These are phyloP conservation scores for Numenius phaeopus DNA, from an alignment of 2,797 vertebrate genomes.

Conservation along the genomic window DNA sequence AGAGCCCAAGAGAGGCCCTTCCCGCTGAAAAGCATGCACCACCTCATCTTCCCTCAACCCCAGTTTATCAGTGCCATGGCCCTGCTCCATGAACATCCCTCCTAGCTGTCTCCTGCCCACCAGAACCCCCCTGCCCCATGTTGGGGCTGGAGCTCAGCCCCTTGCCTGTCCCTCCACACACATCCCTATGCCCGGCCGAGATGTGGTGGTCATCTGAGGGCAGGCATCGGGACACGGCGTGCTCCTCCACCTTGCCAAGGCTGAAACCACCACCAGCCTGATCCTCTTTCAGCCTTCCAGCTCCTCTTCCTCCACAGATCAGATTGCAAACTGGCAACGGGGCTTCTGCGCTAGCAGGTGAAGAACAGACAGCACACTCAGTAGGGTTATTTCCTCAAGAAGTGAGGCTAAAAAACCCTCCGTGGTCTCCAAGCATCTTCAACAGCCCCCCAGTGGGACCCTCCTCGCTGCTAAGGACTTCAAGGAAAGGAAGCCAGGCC, in stretches of 20 bases:
- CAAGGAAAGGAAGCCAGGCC: background rate
- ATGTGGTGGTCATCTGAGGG: background rate
- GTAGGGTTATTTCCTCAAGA: accelerated
- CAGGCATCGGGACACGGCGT: accelerated
- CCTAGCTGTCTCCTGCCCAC: background rate
- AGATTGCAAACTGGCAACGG: background rate
- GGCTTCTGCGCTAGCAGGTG: accelerated
- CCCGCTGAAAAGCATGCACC: too few relatives aligned
- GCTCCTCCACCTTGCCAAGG: background rate
- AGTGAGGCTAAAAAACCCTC: background rate
- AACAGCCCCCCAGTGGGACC: background rate
- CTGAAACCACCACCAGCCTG: background rate
- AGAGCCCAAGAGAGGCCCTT: background rate
- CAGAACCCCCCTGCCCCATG: accelerated
- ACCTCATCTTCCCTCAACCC: background rate
- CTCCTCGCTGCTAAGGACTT: background rate
- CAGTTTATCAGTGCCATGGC: background rate
- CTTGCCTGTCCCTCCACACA: too few relatives aligned
- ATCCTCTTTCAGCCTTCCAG: background rate
- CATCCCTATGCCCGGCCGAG: accelerated
- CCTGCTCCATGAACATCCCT: too few relatives aligned
- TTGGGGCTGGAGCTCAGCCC: background rate
- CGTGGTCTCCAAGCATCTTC: background rate
- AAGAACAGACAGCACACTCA: background rate
- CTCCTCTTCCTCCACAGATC: background rate